A percentile compares a stretch with the other conserved stretches of the same genome.
These are phyloP conservation scores for Fragum fragum DNA, from an alignment of 2,888 invertebrate species.

Conservation along the genomic window DNA sequence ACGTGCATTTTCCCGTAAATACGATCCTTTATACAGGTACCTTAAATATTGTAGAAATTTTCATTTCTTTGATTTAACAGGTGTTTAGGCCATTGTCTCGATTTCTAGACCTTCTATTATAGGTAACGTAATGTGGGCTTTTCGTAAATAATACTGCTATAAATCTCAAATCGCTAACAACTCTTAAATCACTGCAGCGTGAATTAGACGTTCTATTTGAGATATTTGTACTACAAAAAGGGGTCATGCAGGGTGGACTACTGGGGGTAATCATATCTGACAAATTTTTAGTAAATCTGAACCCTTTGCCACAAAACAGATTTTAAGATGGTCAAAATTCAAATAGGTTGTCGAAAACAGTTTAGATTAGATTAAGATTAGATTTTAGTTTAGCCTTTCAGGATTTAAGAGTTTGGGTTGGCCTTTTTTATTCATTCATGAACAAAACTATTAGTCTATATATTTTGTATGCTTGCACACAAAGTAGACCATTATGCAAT, in stretches of 20 bases:
- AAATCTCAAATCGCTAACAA: conserved; percentile 15
- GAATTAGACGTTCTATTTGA: background rate
- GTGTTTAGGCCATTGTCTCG: conserved; percentile 21
- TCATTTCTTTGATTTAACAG: background rate
- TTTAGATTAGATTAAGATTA: too few relatives aligned
- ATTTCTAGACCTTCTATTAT: conserved; percentile 20
- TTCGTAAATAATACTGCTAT: conserved; percentile 14
- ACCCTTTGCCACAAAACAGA: too few relatives aligned
- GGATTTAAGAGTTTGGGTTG: too few relatives aligned
- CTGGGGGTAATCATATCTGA: conserved; percentile 28
- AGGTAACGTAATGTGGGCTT: conserved; percentile 16
- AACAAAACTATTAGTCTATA: too few relatives aligned
- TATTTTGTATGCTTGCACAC: too few relatives aligned
- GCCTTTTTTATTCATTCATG: too few relatives aligned
- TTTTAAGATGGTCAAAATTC: too few relatives aligned
- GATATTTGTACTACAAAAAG: background rate
- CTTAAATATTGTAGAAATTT: background rate
- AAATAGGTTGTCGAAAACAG: too few relatives aligned
- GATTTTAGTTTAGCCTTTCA: too few relatives aligned
- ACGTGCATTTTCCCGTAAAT: too few relatives aligned
- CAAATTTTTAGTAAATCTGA: too few relatives aligned
- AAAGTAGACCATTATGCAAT: too few relatives aligned
- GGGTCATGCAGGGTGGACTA: conserved; percentile 16
- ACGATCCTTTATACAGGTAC: background rate
- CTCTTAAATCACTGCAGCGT: conserved; percentile 22